Conservation (phyloP, 2,797 vertebrate genomes). For the Acanthurus tractus region DNA sequence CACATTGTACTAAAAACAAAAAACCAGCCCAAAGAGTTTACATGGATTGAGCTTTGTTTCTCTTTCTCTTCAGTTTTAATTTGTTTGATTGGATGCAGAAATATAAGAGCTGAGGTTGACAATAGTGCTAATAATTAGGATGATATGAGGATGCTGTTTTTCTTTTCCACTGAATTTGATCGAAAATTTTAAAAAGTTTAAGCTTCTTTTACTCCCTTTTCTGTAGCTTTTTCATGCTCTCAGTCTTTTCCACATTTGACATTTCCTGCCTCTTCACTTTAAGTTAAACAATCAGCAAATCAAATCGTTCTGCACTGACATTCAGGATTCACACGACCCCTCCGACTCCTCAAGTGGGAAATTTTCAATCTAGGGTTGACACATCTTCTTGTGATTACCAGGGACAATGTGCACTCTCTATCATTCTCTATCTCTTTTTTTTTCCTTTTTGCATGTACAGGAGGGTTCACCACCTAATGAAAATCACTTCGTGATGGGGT, state of each 20-base stretch:
- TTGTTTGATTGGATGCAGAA: background rate
- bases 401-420: conserved; percentile 19
- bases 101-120: background rate
- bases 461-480: conserved; percentile 3
- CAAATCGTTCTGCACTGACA: background rate
- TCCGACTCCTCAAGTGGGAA: conserved; percentile 6
- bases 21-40: background rate
- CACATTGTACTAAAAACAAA: background rate
- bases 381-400: conserved; percentile 40
- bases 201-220: background rate
- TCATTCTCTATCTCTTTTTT: conserved; percentile 16
- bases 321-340: background rate
- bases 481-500: conserved; percentile 30
- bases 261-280: conserved; percentile 13
- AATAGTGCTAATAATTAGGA: background rate
- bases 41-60: background rate
- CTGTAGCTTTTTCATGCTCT: conserved; percentile 14
- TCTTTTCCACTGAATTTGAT: too few relatives aligned
- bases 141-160: background rate
- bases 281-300: conserved; percentile 29
- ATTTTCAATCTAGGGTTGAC: conserved; percentile 24
- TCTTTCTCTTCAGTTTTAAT: conserved; percentile 7
- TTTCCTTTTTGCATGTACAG: background rate
- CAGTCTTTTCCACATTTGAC: conserved; percentile 1
- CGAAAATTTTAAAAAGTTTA: background rate